A percentile compares a stretch with the other conserved stretches of the same genome.
phyloP scores from a whole-genome alignment of 2,888 invertebrate species.

The Thymelicus acteon region DNA sequence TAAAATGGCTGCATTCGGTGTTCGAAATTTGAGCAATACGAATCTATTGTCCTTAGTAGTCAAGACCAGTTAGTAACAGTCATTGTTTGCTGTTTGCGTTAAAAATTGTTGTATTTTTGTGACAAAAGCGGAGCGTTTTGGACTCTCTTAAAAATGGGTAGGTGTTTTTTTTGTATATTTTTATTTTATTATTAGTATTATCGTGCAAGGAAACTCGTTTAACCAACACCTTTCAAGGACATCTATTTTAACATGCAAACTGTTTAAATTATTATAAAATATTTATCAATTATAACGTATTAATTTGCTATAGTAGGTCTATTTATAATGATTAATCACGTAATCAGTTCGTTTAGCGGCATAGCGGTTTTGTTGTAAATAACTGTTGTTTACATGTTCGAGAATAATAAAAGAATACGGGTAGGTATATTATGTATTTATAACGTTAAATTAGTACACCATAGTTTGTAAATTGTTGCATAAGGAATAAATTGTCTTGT shows the following conservation, averaged over 20 bases:
- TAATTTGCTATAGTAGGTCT: background rate
- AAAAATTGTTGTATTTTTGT: conserved; percentile 42
- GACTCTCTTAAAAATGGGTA: conserved; percentile 43
- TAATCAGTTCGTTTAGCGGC: background rate
- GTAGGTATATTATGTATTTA: too few relatives aligned
- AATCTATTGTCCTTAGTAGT: conserved; percentile 39
- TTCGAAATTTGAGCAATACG: conserved; percentile 40
- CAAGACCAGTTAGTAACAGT: conserved; percentile 42
- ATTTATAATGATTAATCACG: background rate
- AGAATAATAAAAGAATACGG: background rate
- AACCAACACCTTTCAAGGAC: conserved; percentile 8
- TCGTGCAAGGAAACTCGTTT: conserved; percentile 21
- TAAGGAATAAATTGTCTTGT: too few relatives aligned
- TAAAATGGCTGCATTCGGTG: conserved; percentile 33
- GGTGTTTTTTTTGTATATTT: conserved; percentile 22
- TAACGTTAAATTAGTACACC: too few relatives aligned
- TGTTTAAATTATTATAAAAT: conserved; percentile 1
- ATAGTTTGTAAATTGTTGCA: too few relatives aligned
- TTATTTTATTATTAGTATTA: background rate
- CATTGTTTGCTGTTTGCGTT: conserved; percentile 42
- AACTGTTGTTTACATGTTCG: background rate
- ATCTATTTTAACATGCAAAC: background rate
- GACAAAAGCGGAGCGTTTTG: conserved; percentile 42
- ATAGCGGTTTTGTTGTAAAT: background rate
- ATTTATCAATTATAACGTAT: background rate